Evolutionary conservation across 2,888 invertebrate species (phyloP).

Genomic region (Scaptodrosophila latifasciaeformis): DNA sequence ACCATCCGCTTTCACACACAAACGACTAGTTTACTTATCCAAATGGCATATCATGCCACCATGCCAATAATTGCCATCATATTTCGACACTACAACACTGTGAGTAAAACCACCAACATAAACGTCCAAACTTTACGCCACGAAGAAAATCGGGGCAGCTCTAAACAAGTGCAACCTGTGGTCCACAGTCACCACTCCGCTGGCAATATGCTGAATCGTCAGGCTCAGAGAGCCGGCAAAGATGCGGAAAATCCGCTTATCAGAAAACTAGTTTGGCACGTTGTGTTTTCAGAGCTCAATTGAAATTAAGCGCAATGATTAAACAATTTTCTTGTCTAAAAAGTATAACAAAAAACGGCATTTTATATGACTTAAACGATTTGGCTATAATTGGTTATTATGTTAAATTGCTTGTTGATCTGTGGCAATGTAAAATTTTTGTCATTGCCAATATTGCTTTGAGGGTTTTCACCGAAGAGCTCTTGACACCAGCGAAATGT

Average conservation of each 20-base stretch:
- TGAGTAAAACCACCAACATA: too few relatives aligned
- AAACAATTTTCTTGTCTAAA: conserved; percentile 49
- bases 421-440: conserved; percentile 48
- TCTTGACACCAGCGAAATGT: conserved; percentile 21
- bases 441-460: conserved; percentile 38
- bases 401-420: conserved; percentile 54
- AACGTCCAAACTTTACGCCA: not conserved
- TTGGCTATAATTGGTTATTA: conserved; percentile 55
- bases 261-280: conserved; percentile 37
- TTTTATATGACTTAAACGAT: conserved; percentile 45
- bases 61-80: conserved; percentile 45
- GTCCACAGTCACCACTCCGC: not conserved
- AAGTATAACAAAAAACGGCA: conserved; percentile 25
- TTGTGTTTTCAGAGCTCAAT: conserved; percentile 25
- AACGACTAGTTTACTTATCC: conserved; percentile 6
- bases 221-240: conserved; percentile 12
- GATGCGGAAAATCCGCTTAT: conserved; percentile 30
- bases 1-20: conserved; percentile 15
- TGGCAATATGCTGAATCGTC: too few relatives aligned
- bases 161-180: not conserved
- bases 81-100: conserved; percentile 38
- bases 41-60: conserved; percentile 40
- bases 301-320: conserved; percentile 66
- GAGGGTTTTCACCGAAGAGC: not conserved
- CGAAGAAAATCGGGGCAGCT: not conserved